Evolutionary conservation across 2,113 vertebrate genomes (phyloP), one percentile per base, ranked within the genome.

Genomic region (Thamnaconus septentrionalis): DNA sequence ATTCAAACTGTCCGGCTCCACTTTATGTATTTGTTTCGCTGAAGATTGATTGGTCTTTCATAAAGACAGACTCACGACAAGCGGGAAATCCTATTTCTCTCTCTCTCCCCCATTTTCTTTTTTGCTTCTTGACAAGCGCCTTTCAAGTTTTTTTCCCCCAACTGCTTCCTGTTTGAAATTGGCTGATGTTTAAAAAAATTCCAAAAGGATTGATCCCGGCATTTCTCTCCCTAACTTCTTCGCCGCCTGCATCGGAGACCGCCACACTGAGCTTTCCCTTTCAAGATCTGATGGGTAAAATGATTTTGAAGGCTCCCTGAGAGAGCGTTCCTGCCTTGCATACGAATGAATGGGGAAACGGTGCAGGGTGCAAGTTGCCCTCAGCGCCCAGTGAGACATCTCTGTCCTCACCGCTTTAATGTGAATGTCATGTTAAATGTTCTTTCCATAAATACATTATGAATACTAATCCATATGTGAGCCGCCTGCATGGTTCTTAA

Each of bases 251-350:
- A 52, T 82, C 80, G 71, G 63, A 61, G 10, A 59, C 69, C 51
- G 71, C 63, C 63, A 61, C 55, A 69, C 47, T 66, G 56, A 45
- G 47, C 59, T 63, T 62, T 56, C 31, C 54, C 71, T 80, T 71
- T 69, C 57, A 83, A 76, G 65, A 78, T 72, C 69, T 63, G 69
- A 73, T 64, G 57, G 11, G 41, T 40, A 45, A 78, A 75, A 62
- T 69, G 42, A 63, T 69, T 82, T 85, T 81, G 48, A 80, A 81
- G 67, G 40, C 12, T 62, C 45, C 56, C 65, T 75, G 18, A 82
- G 82, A 73, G 56, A 74, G 7, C 61, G 72, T 74, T 64, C 59
- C 55, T 56, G 78, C 62, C 69, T 76, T 66, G 71, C 85, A 81
- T 81, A 50, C 56, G 75, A 65, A 84, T 81, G 66, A 77, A 79